Conservation (phyloP, 2,888 invertebrate genomes). For the Trimorus sp. region DNA sequence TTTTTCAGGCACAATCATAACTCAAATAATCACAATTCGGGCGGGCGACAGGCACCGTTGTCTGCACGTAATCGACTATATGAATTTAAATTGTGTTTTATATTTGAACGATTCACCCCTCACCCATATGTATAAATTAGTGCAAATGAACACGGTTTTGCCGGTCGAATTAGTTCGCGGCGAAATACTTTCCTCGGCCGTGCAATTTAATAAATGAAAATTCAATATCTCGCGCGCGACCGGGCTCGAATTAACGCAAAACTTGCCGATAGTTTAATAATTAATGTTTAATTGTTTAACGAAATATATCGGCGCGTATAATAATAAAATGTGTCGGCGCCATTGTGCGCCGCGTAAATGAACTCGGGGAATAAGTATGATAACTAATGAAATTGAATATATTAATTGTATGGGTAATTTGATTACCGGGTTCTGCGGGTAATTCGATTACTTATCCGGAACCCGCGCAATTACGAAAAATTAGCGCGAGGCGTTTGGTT, state of each 20-base stretch:
- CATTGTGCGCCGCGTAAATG: not conserved
- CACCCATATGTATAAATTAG: slow-evolving; percentile 30
- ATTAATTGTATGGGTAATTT: slow-evolving; percentile 35
- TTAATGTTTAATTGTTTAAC: slow-evolving; percentile 36
- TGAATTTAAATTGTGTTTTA: slow-evolving; percentile 45
- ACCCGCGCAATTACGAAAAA: slow-evolving; percentile 26
- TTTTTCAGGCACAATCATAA: no score
- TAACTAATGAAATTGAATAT: slow-evolving; percentile 30
- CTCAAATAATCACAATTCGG: slow-evolving; percentile 3
- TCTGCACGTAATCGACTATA: slow-evolving; percentile 34
- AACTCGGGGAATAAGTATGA: not conserved
- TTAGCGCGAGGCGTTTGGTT: not conserved
- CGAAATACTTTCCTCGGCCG: slow-evolving; percentile 28
- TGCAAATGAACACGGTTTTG: slow-evolving; percentile 31
- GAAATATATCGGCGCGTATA: slow-evolving; percentile 6
- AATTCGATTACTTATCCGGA: slow-evolving; percentile 29
- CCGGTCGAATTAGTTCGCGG: slow-evolving; percentile 5
- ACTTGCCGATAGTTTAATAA: slow-evolving; percentile 29
- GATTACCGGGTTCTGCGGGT: slow-evolving; percentile 7
- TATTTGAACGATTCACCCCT: slow-evolving; percentile 24
- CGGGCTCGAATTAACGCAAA: slow-evolving; percentile 15
- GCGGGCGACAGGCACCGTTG: slow-evolving; percentile 4
- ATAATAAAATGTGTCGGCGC: not conserved
- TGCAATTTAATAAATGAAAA: slow-evolving; percentile 42
- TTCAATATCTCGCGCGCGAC: slow-evolving; percentile 15